These are phyloP conservation scores for Knipowitschia caucasica DNA, from an alignment of 2,797 vertebrate genomes.

Conservation along the genomic window DNA sequence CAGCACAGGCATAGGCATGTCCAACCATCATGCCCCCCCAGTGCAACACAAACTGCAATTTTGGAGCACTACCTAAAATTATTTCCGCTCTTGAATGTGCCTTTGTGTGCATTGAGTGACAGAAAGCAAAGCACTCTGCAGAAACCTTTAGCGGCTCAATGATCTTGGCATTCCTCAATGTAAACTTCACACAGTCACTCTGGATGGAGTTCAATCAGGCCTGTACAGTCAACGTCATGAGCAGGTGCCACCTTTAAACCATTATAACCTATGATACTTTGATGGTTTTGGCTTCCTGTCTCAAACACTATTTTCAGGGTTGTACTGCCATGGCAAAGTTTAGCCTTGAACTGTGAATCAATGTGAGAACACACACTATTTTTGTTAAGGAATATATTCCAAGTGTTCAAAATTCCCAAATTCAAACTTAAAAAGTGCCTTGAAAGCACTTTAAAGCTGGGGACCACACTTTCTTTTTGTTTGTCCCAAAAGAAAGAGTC, in stretches of 20 bases:
- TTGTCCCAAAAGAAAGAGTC: too few species aligned
- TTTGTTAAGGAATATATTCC: too few species aligned
- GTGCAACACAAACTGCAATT: constrained; percentile 69
- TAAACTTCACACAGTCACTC: constrained; percentile 48
- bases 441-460: too few species aligned
- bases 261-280: constrained; percentile 56
- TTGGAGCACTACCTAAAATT: constrained; percentile 63
- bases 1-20: constrained; percentile 68
- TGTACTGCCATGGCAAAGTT: too few species aligned
- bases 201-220: constrained; percentile 33
- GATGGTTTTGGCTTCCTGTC: too few species aligned
- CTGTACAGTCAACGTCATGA: constrained; percentile 36
- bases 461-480: too few species aligned
- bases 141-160: constrained; percentile 49
- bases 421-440: too few species aligned
- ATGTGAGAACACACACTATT: too few species aligned
- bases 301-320: too few species aligned
- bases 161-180: constrained; percentile 53
- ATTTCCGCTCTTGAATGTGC: constrained; percentile 67
- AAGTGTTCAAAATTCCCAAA: too few species aligned
- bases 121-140: constrained; percentile 41
- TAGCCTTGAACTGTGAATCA: too few species aligned
- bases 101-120: constrained; percentile 58
- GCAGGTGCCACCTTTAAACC: constrained; percentile 48
- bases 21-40: constrained; percentile 51